These are phyloP conservation scores for Pristionchus mayeri DNA, from an alignment of 2,888 invertebrate genomes.

Conservation along the genomic window DNA sequence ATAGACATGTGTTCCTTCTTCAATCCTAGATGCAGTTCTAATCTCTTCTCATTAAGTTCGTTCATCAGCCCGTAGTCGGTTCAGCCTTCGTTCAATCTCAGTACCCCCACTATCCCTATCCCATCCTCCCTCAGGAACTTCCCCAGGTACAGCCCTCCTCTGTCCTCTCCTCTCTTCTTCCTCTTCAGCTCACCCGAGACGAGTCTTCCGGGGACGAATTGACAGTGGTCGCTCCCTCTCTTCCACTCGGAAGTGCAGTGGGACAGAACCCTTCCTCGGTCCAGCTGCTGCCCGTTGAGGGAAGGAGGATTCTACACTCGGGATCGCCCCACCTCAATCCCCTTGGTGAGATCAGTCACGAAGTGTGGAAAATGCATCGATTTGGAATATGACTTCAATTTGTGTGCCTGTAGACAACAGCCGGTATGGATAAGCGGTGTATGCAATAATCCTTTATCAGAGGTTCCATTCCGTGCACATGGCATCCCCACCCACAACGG, in stretches of 20 bases:
- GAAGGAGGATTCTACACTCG: background rate
- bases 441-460: background rate
- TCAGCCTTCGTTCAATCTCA: background rate
- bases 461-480: background rate
- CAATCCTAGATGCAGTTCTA: background rate
- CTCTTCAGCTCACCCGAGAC: background rate
- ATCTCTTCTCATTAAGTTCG: background rate
- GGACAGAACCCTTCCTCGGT: background rate
- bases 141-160: background rate
- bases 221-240: background rate
- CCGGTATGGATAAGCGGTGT: too few relatives aligned
- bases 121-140: background rate
- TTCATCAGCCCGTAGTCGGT: background rate
- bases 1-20: background rate
- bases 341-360: background rate
- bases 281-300: background rate
- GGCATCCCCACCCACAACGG: conserved; percentile 5
- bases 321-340: background rate
- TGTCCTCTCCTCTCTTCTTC: too few relatives aligned
- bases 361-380: background rate
- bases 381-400: background rate
- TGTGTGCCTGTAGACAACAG: too few relatives aligned
- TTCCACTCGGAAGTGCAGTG: background rate
- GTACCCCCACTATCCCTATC: conserved; percentile 9
- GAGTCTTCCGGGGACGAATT: conserved; percentile 14